A percentile compares a stretch with the other conserved stretches of the same genome.
These are phyloP conservation scores for Malacoraja senta DNA, from an alignment of 2,797 vertebrate species.

Conservation along the genomic window DNA sequence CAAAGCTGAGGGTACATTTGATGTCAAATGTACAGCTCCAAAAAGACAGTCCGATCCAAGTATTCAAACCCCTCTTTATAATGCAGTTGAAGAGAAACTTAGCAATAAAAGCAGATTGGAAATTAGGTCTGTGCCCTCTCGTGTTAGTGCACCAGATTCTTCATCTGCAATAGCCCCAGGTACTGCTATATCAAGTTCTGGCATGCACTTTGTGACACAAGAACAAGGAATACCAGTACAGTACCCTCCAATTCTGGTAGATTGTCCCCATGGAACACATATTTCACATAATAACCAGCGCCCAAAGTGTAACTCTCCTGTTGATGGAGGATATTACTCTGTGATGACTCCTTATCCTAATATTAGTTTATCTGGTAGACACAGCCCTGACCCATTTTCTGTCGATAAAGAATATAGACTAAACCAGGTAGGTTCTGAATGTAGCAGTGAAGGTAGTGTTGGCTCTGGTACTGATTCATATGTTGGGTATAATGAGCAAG, in stretches of 20 bases:
- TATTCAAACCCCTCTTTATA: slow-evolving; percentile 79
- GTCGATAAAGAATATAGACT: slow-evolving; percentile 74
- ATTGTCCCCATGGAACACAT: slow-evolving; percentile 65
- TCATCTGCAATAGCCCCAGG: slow-evolving; percentile 68
- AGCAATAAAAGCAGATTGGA: slow-evolving; percentile 77
- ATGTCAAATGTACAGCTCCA: slow-evolving; percentile 66
- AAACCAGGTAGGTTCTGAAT: slow-evolving; percentile 78
- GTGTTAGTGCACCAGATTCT: slow-evolving; percentile 64
- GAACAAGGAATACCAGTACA: slow-evolving; percentile 69
- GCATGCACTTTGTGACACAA: slow-evolving; percentile 68
- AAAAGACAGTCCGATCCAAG: slow-evolving; percentile 89
- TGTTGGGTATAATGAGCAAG: slow-evolving; percentile 66
- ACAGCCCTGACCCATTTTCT: slow-evolving; percentile 78
- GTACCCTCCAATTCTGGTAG: slow-evolving; percentile 61
- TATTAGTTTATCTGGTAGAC: slow-evolving; percentile 67
- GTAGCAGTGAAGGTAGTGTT: slow-evolving; percentile 83
- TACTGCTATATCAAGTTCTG: slow-evolving; percentile 63
- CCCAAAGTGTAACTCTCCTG: slow-evolving; percentile 82
- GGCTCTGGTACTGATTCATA: slow-evolving; percentile 84
- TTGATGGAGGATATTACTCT: slow-evolving; percentile 82
- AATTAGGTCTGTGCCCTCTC: slow-evolving; percentile 69
- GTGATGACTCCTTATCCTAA: slow-evolving; percentile 77
- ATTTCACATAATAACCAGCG: slow-evolving; percentile 72
- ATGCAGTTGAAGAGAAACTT: slow-evolving; percentile 87
- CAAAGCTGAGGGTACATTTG: slow-evolving; percentile 60